phyloP scores from a whole-genome alignment of 1,140 invertebrate species.

The Conus betulinus region DNA sequence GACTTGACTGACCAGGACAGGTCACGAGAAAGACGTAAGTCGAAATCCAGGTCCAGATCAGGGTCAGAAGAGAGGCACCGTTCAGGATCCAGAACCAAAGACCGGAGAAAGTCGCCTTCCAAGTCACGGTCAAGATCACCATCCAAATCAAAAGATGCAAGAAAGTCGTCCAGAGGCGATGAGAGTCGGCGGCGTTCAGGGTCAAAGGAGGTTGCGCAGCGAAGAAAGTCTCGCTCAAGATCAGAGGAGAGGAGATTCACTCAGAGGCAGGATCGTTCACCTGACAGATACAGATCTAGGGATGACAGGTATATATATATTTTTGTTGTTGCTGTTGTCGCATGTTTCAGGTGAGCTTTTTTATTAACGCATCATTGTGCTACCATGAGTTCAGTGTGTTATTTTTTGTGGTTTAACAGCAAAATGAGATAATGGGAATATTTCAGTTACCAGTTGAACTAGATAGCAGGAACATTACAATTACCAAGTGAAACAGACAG shows the following conservation, averaged over 20 bases:
- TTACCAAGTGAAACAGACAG: too few species aligned
- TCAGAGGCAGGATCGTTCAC: background rate
- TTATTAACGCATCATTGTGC: too few species aligned
- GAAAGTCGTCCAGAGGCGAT: background rate
- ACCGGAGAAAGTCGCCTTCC: background rate
- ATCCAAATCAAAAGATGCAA: background rate
- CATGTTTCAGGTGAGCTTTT: too few species aligned
- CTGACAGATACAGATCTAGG: background rate
- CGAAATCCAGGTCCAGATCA: conserved; percentile 19
- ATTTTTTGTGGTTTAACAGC: too few species aligned
- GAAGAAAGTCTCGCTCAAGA: conserved; percentile 11
- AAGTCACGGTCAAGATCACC: conserved; percentile 1
- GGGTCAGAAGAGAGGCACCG: background rate
- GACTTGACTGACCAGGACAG: background rate
- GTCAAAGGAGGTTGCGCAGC: background rate
- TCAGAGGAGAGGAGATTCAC: background rate
- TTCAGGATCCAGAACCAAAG: background rate
- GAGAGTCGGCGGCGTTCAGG: conserved; percentile 8
- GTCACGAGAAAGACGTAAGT: conserved; percentile 12
- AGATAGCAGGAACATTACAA: too few species aligned
- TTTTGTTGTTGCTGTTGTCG: background rate
- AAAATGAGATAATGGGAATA: too few species aligned
- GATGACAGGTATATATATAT: background rate
- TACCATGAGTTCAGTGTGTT: too few species aligned
- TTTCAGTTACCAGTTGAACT: too few species aligned